Conservation (phyloP, 2,888 invertebrate species). For the Volucella inanis region DNA sequence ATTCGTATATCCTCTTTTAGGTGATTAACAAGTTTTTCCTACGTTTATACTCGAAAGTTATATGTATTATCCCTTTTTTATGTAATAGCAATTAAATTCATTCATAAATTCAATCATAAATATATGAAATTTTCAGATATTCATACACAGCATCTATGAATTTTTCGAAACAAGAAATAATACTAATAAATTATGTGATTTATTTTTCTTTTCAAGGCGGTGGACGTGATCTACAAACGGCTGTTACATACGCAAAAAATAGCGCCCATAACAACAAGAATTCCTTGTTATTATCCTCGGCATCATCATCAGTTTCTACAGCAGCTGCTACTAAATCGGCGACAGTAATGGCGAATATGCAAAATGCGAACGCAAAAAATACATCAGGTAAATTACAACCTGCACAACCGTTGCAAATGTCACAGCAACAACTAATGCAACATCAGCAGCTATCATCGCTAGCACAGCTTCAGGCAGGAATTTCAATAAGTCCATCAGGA, state of each 20-base stretch:
- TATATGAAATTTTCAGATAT: too few relatives aligned
- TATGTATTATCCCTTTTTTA: too few relatives aligned
- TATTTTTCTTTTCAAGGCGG: slow-evolving; percentile 86
- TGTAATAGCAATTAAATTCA: too few relatives aligned
- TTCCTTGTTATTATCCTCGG: slow-evolving; percentile 75
- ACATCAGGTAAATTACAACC: slow-evolving; percentile 74
- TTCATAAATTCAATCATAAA: too few relatives aligned
- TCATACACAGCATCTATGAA: background rate
- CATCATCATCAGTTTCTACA: slow-evolving; percentile 73
- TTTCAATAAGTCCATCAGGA: slow-evolving; percentile 50
- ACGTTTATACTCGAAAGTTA: too few relatives aligned
- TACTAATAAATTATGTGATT: slow-evolving; percentile 30
- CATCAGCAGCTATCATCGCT: slow-evolving; percentile 58
- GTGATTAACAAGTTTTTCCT: too few relatives aligned
- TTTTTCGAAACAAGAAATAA: background rate
- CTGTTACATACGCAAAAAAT: slow-evolving; percentile 86
- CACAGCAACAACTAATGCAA: slow-evolving; percentile 60
- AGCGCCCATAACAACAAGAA: slow-evolving; percentile 76
- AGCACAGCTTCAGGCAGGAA: slow-evolving; percentile 59
- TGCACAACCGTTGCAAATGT: slow-evolving; percentile 63
- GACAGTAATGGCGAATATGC: slow-evolving; percentile 79
- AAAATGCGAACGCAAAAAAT: slow-evolving; percentile 66
- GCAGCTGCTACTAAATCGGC: slow-evolving; percentile 76
- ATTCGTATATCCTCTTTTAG: too few relatives aligned
- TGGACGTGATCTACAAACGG: slow-evolving; percentile 93